Evolutionary conservation across 2,797 vertebrate species (phyloP).

Genomic region (Typhlichthys eigenmanni): DNA sequence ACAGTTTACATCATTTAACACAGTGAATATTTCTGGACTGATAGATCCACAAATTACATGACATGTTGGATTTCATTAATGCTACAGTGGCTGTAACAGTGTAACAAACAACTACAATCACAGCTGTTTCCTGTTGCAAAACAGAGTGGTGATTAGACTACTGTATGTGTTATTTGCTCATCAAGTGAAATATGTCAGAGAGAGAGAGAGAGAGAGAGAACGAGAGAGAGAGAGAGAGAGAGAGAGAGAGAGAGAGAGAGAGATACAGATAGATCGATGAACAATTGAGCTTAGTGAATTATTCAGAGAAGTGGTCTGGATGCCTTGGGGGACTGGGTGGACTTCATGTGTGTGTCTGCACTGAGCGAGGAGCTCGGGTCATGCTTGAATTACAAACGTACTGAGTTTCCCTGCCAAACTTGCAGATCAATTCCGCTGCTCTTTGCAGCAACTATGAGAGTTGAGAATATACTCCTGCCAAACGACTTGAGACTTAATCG

Average conservation of each 20-base stretch:
- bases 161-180: no score
- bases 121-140: background rate
- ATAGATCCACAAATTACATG: background rate
- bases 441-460: background rate
- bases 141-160: no score
- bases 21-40: background rate
- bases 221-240: background rate
- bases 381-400: conserved; percentile 48
- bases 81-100: no score
- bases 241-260: conserved; percentile 23
- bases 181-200: conserved; percentile 40
- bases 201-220: no score
- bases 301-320: conserved; percentile 60
- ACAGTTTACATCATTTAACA: background rate
- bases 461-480: background rate
- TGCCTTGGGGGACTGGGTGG: conserved; percentile 34
- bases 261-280: conserved; percentile 55
- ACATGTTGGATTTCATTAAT: conserved; percentile 3
- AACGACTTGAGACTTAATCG: conserved; percentile 29
- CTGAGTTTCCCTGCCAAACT: conserved; percentile 29
- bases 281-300: conserved; percentile 61
- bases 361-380: conserved; percentile 18
- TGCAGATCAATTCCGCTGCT: conserved; percentile 32
- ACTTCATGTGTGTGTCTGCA: conserved; percentile 6
- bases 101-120: no score